Conservation (phyloP, 2,113 vertebrate species). For the Pachycephala philippinensis region DNA sequence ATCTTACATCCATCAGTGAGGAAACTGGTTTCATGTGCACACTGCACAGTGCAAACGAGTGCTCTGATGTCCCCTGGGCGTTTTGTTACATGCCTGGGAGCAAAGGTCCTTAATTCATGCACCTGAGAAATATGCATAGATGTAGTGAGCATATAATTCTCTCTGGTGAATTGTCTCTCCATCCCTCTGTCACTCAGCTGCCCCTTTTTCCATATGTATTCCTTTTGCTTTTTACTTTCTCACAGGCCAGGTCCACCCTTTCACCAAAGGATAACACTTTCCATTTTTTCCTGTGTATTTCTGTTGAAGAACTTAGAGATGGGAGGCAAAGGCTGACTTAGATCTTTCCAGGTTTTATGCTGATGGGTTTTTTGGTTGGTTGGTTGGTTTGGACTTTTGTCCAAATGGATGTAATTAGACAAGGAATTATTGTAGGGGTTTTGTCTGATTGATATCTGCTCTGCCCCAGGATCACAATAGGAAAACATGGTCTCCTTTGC, state of each 20-base stretch:
- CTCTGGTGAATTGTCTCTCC: background rate
- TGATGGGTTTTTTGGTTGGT: background rate
- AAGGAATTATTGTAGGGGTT: background rate
- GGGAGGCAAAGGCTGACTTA: background rate
- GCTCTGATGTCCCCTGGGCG: background rate
- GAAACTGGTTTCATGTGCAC: background rate
- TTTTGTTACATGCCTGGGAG: background rate
- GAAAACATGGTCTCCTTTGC: background rate
- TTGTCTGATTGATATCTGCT: background rate
- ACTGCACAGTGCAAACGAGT: rapidly evolving
- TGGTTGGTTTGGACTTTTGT: background rate
- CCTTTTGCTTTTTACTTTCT: background rate
- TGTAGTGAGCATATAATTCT: background rate
- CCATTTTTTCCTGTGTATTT: background rate
- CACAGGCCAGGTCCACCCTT: background rate
- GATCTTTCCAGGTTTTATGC: background rate
- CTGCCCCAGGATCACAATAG: background rate
- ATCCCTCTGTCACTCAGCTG: rapidly evolving
- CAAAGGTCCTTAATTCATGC: background rate
- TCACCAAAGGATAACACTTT: background rate
- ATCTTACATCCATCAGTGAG: background rate
- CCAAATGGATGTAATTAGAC: background rate
- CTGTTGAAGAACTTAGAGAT: background rate
- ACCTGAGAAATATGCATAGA: background rate
- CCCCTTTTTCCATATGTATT: background rate